Evolutionary conservation across 2,888 invertebrate genomes (phyloP).

Genomic region (Aleiodes leptofemur): DNA sequence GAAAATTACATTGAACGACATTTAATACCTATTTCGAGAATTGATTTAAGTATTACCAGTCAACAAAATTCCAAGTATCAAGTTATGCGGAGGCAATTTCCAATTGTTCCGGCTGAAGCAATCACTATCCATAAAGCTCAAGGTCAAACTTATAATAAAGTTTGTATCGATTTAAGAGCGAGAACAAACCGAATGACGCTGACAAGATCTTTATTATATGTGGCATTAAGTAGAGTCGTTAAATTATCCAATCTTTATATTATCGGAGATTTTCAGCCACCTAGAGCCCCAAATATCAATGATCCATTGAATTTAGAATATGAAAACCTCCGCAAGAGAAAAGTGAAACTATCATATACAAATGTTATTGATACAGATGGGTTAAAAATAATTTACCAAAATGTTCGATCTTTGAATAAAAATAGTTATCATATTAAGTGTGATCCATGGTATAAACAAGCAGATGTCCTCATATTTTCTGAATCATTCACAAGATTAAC

Average conservation of each 20-base stretch:
- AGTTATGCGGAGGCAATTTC: not conserved
- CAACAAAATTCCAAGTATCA: not conserved
- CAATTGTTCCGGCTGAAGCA: not conserved
- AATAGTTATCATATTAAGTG: not conserved
- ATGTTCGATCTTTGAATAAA: not conserved
- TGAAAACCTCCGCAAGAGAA: not conserved
- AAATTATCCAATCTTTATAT: slow-evolving; percentile 12
- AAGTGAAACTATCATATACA: not conserved
- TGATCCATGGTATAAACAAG: not conserved
- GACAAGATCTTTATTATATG: no score
- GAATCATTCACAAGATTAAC: not conserved
- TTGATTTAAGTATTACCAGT: not conserved
- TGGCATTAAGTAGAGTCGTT: not conserved
- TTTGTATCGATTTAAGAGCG: not conserved
- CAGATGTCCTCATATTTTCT: not conserved
- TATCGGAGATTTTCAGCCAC: slow-evolving; percentile 3
- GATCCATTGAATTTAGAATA: not conserved
- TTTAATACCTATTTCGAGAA: not conserved
- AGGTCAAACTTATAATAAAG: not conserved
- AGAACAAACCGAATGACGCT: no score
- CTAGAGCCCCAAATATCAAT: not conserved
- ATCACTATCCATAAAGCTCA: not conserved
- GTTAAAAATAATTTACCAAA: not conserved
- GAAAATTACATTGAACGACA: not conserved
- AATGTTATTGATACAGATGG: not conserved